Conservation (phyloP, 2,888 invertebrate genomes). For the Aspidapion aeneum region DNA sequence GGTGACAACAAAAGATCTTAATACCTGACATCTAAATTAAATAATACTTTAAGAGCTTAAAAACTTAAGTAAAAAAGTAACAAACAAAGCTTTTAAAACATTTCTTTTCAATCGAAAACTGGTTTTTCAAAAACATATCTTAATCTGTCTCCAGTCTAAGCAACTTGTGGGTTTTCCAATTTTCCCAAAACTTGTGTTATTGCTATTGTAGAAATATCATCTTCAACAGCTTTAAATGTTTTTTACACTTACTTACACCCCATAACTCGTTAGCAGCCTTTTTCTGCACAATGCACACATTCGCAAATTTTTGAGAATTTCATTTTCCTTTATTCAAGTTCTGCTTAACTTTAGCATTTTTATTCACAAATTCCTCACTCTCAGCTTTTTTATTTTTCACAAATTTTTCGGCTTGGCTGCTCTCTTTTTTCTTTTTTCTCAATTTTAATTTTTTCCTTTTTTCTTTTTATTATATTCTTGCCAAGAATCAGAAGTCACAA, state of each 20-base stretch:
- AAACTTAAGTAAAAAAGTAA: background rate
- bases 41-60: background rate
- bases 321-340: background rate
- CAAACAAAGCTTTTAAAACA: background rate
- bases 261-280: background rate
- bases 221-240: no score
- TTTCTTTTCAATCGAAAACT: background rate
- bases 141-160: background rate
- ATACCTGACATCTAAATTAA: background rate
- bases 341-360: background rate
- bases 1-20: background rate
- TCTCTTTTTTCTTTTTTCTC: background rate
- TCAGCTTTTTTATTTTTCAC: background rate
- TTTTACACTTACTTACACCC: background rate
- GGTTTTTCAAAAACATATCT: background rate
- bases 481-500: background rate
- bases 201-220: background rate
- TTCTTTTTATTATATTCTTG: background rate
- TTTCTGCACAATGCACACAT: background rate
- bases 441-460: background rate
- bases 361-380: background rate
- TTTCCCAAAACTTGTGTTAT: background rate
- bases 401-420: background rate
- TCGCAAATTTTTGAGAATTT: background rate
- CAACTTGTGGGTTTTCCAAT: background rate